These are phyloP conservation scores for Ophioderma brevispina DNA, from an alignment of 35 echinoderm and acorn worm genomes.

Conservation along the genomic window DNA sequence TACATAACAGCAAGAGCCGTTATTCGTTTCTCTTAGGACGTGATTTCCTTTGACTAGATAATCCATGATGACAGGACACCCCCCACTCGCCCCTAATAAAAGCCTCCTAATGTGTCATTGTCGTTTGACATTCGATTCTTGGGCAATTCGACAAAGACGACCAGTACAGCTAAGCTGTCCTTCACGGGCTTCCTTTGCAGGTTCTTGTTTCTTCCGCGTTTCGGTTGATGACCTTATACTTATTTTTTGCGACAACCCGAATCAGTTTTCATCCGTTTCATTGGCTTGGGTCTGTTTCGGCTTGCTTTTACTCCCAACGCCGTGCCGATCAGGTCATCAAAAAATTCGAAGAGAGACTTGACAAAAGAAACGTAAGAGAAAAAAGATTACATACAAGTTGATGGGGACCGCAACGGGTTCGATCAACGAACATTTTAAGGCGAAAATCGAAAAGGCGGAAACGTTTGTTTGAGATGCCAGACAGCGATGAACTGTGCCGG, in stretches of 20 bases:
- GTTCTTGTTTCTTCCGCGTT: not conserved
- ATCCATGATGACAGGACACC: too few relatives aligned
- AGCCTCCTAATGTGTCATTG: too few relatives aligned
- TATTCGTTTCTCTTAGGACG: too few relatives aligned
- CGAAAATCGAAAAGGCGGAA: constrained; percentile 3
- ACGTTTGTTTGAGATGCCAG: not conserved
- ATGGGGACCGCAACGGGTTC: not conserved
- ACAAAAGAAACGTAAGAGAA: not conserved
- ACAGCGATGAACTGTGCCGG: not conserved
- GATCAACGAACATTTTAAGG: not conserved
- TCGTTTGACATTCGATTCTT: too few relatives aligned
- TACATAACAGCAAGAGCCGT: too few relatives aligned
- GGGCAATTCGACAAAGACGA: too few relatives aligned
- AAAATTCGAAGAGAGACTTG: not conserved
- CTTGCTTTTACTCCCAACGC: not conserved
- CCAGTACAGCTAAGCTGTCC: not conserved
- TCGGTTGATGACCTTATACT: not conserved
- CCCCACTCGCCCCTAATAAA: too few relatives aligned
- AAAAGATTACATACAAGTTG: not conserved
- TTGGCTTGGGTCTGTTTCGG: not conserved
- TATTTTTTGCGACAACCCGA: not conserved
- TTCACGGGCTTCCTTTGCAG: not conserved
- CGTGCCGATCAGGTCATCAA: not conserved
- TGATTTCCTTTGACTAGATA: too few relatives aligned
- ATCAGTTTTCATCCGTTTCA: not conserved